Conservation (phyloP, 2,797 vertebrate species). For the Gambusia yucatana region DNA sequence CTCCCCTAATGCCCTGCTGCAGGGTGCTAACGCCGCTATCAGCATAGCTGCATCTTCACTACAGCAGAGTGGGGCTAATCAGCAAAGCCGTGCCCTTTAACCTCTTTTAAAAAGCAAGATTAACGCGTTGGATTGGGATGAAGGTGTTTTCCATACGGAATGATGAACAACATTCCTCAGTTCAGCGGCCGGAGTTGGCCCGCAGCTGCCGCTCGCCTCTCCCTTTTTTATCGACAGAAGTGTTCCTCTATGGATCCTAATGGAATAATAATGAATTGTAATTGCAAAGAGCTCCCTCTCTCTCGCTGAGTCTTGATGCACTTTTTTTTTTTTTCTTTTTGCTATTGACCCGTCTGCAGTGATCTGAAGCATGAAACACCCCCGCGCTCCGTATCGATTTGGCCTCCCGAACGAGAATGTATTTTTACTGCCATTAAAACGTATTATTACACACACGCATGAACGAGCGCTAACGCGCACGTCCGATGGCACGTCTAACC, state of each 20-base stretch:
- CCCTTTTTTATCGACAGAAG: slow-evolving; percentile 19
- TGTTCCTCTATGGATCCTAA: slow-evolving; percentile 49
- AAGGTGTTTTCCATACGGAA: slow-evolving; percentile 16
- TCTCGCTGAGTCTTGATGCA: slow-evolving; percentile 28
- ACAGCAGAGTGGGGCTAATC: slow-evolving; percentile 58
- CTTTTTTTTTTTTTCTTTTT: slow-evolving; percentile 14
- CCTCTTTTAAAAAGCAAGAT: slow-evolving; percentile 58
- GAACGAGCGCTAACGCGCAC: slow-evolving; percentile 7
- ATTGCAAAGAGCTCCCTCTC: slow-evolving; percentile 46
- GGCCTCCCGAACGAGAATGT: slow-evolving; percentile 39
- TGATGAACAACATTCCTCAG: slow-evolving; percentile 23
- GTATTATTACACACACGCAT: slow-evolving; percentile 28
- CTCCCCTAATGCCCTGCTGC: slow-evolving; percentile 61
- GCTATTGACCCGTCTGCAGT: slow-evolving; percentile 63
- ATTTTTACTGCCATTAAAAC: slow-evolving; percentile 47
- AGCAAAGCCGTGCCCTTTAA: slow-evolving; percentile 55
- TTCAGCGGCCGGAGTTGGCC: slow-evolving; percentile 4
- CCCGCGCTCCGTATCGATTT: slow-evolving; percentile 58
- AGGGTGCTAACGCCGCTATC: slow-evolving; percentile 42
- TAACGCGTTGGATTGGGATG: slow-evolving; percentile 44
- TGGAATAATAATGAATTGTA: slow-evolving; percentile 70
- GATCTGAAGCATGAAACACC: slow-evolving; percentile 53
- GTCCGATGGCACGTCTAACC: background rate
- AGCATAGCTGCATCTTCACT: slow-evolving; percentile 36
- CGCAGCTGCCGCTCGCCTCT: slow-evolving; percentile 13